Conservation (phyloP, 2,113 vertebrate species). For the Chlorocebus sabaeus region DNA sequence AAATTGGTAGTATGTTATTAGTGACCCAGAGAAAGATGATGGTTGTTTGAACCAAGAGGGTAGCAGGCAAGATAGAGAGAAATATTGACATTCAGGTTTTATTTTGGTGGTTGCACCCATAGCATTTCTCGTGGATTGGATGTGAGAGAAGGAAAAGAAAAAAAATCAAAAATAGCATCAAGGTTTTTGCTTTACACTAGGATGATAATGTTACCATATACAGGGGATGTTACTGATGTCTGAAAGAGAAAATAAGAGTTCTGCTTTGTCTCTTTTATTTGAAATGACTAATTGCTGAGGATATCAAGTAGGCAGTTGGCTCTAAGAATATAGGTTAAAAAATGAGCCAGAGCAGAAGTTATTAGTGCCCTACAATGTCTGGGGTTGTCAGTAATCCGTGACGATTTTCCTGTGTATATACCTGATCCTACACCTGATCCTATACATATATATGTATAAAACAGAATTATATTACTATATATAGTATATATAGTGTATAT, state of each 20-base stretch:
- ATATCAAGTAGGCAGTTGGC: not conserved
- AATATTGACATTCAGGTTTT: not conserved
- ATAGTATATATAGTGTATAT: too few species aligned
- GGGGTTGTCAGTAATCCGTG: not conserved
- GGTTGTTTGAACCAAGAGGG: not conserved
- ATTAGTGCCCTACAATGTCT: rapidly evolving
- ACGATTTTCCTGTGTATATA: not conserved
- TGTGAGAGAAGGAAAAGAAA: not conserved
- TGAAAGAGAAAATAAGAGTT: not conserved
- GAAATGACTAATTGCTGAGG: not conserved
- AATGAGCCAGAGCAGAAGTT: not conserved
- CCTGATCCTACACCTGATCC: not conserved
- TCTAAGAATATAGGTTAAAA: not conserved
- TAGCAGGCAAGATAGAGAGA: not conserved
- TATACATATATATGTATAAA: too few species aligned
- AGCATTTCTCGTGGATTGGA: not conserved
- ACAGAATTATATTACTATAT: too few species aligned
- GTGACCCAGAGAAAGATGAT: not conserved
- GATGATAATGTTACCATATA: not conserved
- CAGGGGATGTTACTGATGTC: not conserved
- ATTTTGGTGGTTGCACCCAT: not conserved
- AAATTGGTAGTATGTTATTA: not conserved
- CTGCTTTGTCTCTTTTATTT: not conserved
- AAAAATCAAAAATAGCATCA: not conserved
- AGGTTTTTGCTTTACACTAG: not conserved